These are phyloP conservation scores for Okapia johnstoni DNA, from an alignment of 2,113 vertebrate genomes.

Conservation along the genomic window DNA sequence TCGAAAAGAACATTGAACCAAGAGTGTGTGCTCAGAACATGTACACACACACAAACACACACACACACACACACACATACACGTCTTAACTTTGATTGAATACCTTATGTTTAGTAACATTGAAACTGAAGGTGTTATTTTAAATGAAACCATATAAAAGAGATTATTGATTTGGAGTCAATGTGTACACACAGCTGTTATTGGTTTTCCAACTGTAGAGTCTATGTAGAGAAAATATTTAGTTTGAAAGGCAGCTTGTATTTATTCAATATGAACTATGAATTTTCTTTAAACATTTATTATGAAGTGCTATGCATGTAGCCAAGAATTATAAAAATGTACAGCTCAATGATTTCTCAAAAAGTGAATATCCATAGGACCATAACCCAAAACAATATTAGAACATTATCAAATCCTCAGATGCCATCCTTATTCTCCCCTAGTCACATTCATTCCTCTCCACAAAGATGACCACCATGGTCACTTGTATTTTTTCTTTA, in stretches of 20 bases:
- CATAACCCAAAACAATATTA: not conserved
- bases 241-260: not conserved
- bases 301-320: not conserved
- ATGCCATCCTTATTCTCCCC: fast-evolving
- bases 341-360: not conserved
- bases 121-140: not conserved
- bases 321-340: not conserved
- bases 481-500: not conserved
- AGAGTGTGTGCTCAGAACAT: not conserved
- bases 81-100: not conserved
- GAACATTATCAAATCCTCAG: not conserved
- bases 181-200: not conserved
- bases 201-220: not conserved
- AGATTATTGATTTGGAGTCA: not conserved
- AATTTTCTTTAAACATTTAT: not conserved
- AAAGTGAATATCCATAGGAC: not conserved
- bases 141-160: not conserved
- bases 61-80: not conserved
- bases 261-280: not conserved
- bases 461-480: not conserved
- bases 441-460: not conserved
- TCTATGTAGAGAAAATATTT: not conserved
- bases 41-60: too few species aligned
- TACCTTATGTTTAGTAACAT: not conserved
- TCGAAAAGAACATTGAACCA: not conserved